Evolutionary conservation across 2,797 vertebrate genomes (phyloP).

Genomic region (Capromys pilorides): DNA sequence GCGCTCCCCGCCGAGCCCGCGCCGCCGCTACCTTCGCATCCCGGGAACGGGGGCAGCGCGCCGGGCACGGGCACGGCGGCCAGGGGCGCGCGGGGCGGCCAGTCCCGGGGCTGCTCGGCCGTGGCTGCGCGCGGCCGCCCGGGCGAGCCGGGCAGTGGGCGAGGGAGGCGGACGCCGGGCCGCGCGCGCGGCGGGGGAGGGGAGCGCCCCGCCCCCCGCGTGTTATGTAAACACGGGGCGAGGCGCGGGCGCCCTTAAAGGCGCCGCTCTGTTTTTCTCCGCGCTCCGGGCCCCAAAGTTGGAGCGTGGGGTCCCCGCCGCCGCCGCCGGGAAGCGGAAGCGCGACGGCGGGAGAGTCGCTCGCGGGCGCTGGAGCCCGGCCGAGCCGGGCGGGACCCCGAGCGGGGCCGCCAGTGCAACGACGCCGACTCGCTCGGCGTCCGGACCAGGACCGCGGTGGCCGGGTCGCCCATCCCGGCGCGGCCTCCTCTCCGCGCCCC

Average conservation of each 20-base stretch:
- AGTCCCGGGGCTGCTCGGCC: conserved; percentile 79
- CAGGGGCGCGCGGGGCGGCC: conserved; percentile 78
- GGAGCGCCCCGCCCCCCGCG: conserved; percentile 72
- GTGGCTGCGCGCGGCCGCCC: conserved; percentile 52
- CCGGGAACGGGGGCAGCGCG: conserved; percentile 61
- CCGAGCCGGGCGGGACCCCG: neutral
- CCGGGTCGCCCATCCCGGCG: neutral
- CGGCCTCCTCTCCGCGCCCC: neutral
- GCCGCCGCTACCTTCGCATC: conserved; percentile 79
- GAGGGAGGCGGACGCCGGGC: conserved; percentile 25
- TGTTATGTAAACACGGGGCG: conserved; percentile 99
- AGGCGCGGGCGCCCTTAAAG: conserved; percentile 90
- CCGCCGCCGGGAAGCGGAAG: neutral
- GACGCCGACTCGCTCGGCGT: neutral
- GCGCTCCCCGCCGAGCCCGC: conserved; percentile 74
- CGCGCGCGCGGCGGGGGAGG: neutral
- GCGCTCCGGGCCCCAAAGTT: conserved; percentile 54
- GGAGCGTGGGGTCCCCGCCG: neutral
- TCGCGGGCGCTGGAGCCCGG: too few relatives aligned
- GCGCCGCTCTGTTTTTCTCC: conserved; percentile 81
- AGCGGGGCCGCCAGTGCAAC: neutral
- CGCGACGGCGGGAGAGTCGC: neutral
- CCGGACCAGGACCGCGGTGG: neutral
- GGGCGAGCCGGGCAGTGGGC: conserved; percentile 45
- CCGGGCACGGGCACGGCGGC: conserved; percentile 75